These are phyloP conservation scores for Microtus oregoni DNA, from an alignment of 2,113 vertebrate genomes.

Conservation along the genomic window DNA sequence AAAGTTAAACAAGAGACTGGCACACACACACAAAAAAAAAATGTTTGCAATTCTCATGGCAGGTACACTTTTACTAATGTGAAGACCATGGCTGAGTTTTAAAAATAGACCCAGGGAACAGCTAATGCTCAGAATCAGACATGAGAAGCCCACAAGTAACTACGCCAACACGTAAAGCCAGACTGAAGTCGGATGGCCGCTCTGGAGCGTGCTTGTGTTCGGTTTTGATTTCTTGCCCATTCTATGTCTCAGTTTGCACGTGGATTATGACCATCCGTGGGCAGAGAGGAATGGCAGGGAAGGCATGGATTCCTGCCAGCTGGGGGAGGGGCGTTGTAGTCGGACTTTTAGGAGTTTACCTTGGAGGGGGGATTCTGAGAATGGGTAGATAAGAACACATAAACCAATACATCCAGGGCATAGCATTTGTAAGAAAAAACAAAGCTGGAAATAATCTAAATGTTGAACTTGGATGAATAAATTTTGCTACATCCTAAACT, in stretches of 20 bases:
- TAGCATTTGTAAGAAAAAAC: background rate
- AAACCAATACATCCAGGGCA: background rate
- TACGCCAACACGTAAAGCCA: background rate
- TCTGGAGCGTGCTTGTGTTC: background rate
- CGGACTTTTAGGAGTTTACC: background rate
- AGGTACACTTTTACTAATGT: too few species aligned
- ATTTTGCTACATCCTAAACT: background rate
- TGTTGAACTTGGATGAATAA: background rate
- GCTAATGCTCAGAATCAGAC: too few species aligned
- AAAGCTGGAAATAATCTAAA: background rate
- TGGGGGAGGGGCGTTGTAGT: too few species aligned
- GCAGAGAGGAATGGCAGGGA: background rate
- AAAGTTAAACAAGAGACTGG: too few species aligned
- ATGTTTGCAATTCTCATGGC: too few species aligned
- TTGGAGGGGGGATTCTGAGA: background rate
- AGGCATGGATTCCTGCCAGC: background rate
- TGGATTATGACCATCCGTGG: background rate
- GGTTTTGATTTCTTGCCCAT: background rate
- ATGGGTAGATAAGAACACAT: background rate
- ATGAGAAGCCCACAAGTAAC: background rate
- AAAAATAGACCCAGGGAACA: too few species aligned
- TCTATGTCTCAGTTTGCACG: background rate
- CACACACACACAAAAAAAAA: too few species aligned
- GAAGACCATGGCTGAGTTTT: too few species aligned
- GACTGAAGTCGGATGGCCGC: background rate